A percentile compares a stretch with the other conserved stretches of the same genome.
Evolutionary conservation across 2,797 vertebrate species (phyloP).

Genomic region (Calcarius lapponicus): DNA sequence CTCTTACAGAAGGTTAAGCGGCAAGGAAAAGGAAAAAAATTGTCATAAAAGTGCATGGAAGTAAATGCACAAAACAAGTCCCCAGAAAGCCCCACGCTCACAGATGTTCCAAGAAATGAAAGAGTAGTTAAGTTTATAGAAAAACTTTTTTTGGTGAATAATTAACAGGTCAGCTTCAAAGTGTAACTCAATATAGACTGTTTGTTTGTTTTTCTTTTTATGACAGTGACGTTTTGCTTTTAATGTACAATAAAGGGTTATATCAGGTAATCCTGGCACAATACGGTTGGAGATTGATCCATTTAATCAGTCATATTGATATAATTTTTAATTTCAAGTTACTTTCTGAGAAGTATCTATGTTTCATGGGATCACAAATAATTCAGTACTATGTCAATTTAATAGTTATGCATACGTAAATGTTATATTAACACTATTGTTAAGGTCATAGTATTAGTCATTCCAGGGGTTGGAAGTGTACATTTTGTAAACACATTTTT

Average conservation of each 20-base stretch:
- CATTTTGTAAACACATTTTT: background rate
- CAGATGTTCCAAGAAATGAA: slow-evolving; percentile 8
- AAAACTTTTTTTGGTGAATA: slow-evolving; percentile 23
- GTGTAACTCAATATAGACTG: background rate
- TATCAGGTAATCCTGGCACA: background rate
- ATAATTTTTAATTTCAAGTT: background rate
- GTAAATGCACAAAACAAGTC: background rate
- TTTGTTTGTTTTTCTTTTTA: background rate
- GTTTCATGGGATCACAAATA: background rate
- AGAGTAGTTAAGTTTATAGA: background rate
- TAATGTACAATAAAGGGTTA: background rate
- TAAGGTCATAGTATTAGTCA: background rate
- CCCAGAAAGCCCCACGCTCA: background rate
- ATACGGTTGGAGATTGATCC: background rate
- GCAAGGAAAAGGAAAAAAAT: background rate
- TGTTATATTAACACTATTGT: background rate
- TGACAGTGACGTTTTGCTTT: background rate
- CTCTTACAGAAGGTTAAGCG: background rate
- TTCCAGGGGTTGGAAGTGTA: background rate
- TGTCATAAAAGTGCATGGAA: background rate
- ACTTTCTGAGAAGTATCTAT: background rate
- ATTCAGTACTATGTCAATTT: background rate
- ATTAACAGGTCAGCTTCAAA: slow-evolving; percentile 46
- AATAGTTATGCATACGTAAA: background rate
- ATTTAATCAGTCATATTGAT: background rate